These are phyloP conservation scores for Halocynthia aurantium DNA, from an alignment of 23 tunicate species.

Conservation along the genomic window DNA sequence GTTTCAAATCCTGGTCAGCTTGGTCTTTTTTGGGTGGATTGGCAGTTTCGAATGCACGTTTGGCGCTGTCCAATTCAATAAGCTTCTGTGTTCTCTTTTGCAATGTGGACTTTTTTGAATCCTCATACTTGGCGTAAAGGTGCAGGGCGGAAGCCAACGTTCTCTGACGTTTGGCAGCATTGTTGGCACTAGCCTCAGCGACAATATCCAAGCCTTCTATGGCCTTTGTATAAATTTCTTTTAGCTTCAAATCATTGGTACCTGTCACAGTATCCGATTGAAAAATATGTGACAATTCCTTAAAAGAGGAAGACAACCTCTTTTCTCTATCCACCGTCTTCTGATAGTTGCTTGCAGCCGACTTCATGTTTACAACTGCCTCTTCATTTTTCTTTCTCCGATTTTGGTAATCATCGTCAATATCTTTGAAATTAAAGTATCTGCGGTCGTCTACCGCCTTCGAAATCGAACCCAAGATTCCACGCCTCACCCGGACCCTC, in stretches of 20 bases:
- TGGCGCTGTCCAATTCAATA: conserved; percentile 48
- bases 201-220: neutral
- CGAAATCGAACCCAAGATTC: conserved; percentile 28
- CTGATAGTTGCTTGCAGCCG: conserved; percentile 24
- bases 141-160: conserved; percentile 30
- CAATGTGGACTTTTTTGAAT: conserved; percentile 37
- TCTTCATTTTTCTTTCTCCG: conserved; percentile 26
- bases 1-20: conserved; percentile 54
- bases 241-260: too few relatives aligned
- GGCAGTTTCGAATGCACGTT: conserved; percentile 46
- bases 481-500: conserved; percentile 28
- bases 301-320: conserved; percentile 1
- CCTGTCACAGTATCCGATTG: too few relatives aligned
- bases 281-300: too few relatives aligned
- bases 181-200: conserved; percentile 22
- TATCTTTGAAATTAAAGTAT: conserved; percentile 27
- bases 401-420: conserved; percentile 36
- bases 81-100: conserved; percentile 41
- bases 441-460: conserved; percentile 52
- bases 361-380: conserved; percentile 41
- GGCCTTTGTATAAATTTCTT: too few relatives aligned
- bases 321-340: conserved; percentile 26
- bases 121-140: conserved; percentile 34
- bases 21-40: conserved; percentile 50
- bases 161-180: conserved; percentile 31